Evolutionary conservation across 1,140 invertebrate genomes (phyloP).

Genomic region (Drosophila kohkoa): DNA sequence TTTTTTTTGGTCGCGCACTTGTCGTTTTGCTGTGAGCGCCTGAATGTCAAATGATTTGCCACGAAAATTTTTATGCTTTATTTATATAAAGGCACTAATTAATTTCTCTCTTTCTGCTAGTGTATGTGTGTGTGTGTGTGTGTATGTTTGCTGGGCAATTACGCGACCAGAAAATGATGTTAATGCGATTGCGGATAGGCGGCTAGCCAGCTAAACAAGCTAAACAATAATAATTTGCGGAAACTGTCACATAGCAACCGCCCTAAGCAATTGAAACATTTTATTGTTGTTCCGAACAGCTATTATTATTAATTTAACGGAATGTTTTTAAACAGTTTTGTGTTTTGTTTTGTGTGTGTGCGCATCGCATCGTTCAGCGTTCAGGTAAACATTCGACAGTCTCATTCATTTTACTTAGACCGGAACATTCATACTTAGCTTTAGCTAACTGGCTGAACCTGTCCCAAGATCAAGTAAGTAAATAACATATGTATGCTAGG

Average conservation of each 20-base stretch:
- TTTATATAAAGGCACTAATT: conserved; percentile 79
- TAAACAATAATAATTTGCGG: conserved; percentile 75
- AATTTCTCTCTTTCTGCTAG: conserved; percentile 64
- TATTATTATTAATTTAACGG: conserved; percentile 51
- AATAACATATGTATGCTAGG: conserved; percentile 3
- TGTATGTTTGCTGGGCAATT: conserved; percentile 45
- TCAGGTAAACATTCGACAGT: conserved; percentile 30
- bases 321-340: conserved; percentile 24
- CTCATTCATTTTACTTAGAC: conserved; percentile 9
- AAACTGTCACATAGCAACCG: conserved; percentile 72
- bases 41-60: conserved; percentile 80
- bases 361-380: conserved; percentile 8
- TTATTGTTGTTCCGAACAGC: conserved; percentile 33
- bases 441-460: conserved; percentile 26
- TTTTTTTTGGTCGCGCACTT: conserved; percentile 46
- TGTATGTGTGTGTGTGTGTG: background rate
- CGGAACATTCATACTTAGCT: conserved; percentile 19
- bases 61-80: conserved; percentile 74
- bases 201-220: conserved; percentile 31
- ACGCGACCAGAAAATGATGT: conserved; percentile 60
- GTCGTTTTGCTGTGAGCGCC: conserved; percentile 42
- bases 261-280: conserved; percentile 39
- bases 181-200: conserved; percentile 67
- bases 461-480: conserved; percentile 14
- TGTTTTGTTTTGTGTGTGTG: background rate